Percentiles rank a stretch among this genome's conserved stretches.
phyloP scores from a whole-genome alignment of 2,888 invertebrate species.

The Microplitis deprimator region DNA sequence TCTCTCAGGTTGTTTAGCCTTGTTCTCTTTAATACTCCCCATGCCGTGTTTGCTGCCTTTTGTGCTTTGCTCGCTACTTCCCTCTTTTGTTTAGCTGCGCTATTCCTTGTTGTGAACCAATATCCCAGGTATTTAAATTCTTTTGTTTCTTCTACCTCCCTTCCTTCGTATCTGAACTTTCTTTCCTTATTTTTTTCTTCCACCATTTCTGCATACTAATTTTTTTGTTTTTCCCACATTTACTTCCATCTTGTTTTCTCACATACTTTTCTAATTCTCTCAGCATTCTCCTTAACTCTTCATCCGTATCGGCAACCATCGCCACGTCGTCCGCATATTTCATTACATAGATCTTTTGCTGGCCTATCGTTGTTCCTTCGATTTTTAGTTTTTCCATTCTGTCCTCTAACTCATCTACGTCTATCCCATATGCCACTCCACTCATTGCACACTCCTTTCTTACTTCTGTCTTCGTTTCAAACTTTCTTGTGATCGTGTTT shows the following conservation, averaged over 20 bases:
- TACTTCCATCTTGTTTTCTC: no score
- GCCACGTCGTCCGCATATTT: conserved; percentile 16
- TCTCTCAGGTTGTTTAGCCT: not conserved
- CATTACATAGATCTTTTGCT: not conserved
- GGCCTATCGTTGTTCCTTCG: conserved; percentile 26
- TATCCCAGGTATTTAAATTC: conserved; percentile 3
- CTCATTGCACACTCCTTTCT: conserved; percentile 24
- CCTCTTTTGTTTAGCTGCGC: not conserved
- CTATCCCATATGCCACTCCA: conserved; percentile 1
- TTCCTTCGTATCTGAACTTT: not conserved
- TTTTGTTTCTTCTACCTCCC: not conserved
- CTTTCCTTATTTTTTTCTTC: not conserved
- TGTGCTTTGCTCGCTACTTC: conserved; percentile 1
- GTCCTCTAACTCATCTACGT: conserved; percentile 16
- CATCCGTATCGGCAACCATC: not conserved
- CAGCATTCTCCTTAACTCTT: conserved; percentile 16
- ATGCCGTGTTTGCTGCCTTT: conserved; percentile 3
- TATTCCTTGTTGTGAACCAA: conserved; percentile 1
- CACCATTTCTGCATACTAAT: conserved; percentile 11
- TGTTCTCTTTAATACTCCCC: not conserved
- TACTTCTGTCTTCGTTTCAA: not conserved
- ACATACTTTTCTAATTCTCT: not conserved
- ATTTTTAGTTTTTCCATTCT: not conserved
- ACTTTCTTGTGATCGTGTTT: not conserved
- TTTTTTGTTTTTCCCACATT: no score